A percentile compares a stretch with the other conserved stretches of the same genome.
These are phyloP conservation scores for Oreochromis spilurus DNA, from an alignment of 2,113 vertebrate genomes.

Conservation along the genomic window DNA sequence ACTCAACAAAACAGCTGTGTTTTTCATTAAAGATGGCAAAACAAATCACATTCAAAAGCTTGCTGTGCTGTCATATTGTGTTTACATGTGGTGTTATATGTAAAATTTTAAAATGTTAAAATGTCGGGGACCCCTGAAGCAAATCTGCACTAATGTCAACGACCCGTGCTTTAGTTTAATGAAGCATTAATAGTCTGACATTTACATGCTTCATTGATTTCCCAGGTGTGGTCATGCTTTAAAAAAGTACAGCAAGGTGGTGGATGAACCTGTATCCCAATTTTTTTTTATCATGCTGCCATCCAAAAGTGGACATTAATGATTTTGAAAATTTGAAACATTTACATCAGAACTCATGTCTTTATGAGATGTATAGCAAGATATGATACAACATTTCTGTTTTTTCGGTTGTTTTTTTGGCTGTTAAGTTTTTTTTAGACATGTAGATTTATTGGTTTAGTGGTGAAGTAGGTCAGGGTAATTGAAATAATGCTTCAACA, in stretches of 20 bases:
- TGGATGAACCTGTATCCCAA: background rate
- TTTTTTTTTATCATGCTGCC: background rate
- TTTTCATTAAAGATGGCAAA: background rate
- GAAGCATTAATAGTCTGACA: constrained; percentile 22
- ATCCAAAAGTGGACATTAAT: background rate
- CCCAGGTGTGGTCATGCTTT: background rate
- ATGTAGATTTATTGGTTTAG: background rate
- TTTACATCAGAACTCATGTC: background rate
- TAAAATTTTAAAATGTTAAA: background rate
- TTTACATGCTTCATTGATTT: constrained; percentile 31
- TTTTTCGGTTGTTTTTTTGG: background rate
- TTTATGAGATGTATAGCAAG: background rate
- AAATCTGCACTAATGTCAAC: background rate
- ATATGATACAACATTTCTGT: background rate
- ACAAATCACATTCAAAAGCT: background rate
- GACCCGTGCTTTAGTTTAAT: background rate
- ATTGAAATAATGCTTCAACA: background rate
- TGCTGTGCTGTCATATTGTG: background rate
- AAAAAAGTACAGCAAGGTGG: background rate
- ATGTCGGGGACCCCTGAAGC: background rate
- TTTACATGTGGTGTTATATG: background rate
- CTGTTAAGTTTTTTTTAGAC: background rate
- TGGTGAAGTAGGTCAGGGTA: background rate
- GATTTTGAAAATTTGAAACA: background rate
- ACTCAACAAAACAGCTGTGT: background rate